Conservation (phyloP, 2,113 vertebrate species). For the Ceyx margarethae region DNA sequence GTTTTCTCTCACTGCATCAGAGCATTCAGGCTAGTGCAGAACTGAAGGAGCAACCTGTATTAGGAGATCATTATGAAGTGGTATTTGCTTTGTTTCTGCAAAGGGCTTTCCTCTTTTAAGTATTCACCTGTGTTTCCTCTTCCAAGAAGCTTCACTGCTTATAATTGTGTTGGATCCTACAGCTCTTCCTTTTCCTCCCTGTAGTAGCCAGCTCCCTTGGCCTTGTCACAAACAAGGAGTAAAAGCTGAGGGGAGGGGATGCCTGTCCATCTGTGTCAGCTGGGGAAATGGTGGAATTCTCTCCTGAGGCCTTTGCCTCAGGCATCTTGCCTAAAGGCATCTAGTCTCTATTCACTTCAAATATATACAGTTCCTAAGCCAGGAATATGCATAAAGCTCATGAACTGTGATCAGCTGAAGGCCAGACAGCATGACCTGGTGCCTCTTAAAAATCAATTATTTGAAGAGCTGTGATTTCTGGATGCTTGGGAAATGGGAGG, state of each 20-base stretch:
- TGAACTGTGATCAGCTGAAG: conserved; percentile 25
- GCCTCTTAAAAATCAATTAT: not conserved
- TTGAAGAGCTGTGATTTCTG: not conserved
- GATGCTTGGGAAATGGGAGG: not conserved
- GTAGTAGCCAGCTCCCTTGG: not conserved
- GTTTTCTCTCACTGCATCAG: not conserved
- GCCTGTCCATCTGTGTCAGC: conserved; percentile 8
- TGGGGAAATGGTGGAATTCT: conserved; percentile 6
- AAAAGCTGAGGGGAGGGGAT: not conserved
- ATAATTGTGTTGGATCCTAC: not conserved
- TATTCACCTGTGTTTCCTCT: not conserved
- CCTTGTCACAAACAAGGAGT: not conserved
- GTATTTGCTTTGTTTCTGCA: not conserved
- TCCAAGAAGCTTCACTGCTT: not conserved
- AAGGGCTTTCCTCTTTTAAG: not conserved
- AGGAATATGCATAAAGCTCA: not conserved
- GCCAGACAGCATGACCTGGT: not conserved
- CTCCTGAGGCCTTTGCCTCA: not conserved
- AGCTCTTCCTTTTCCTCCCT: not conserved
- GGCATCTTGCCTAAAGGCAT: conserved; percentile 15
- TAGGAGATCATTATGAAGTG: not conserved
- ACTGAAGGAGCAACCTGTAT: not conserved
- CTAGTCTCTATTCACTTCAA: not conserved
- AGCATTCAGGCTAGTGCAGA: not conserved
- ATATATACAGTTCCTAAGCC: not conserved